Conservation (phyloP, 1,140 invertebrate genomes). For the Drosophila sturtevanti region DNA sequence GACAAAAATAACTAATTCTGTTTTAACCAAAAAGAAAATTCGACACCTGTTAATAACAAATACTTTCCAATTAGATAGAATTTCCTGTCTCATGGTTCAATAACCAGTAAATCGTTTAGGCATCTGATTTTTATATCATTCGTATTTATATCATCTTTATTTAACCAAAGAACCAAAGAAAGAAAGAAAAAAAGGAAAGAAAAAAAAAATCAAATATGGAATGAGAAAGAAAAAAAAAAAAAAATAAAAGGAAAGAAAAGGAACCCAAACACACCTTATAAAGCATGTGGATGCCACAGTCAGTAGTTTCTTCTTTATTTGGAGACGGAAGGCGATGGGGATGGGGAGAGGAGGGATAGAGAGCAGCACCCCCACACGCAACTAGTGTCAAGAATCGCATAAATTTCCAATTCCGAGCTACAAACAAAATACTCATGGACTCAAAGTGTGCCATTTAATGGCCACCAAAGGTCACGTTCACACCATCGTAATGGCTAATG, state of each 20-base stretch:
- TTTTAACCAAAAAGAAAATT: too few species aligned
- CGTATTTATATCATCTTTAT: slow-evolving; percentile 6
- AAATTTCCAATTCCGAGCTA: slow-evolving; percentile 73
- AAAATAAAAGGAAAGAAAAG: too few species aligned
- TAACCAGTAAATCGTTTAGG: slow-evolving; percentile 4
- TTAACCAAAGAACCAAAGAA: not conserved
- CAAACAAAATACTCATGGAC: slow-evolving; percentile 55
- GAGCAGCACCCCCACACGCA: slow-evolving; percentile 38
- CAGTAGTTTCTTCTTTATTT: not conserved
- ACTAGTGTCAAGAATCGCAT: slow-evolving; percentile 80
- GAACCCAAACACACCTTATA: not conserved
- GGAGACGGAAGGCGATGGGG: not conserved
- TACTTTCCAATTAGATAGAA: not conserved
- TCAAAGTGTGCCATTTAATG: slow-evolving; percentile 79
- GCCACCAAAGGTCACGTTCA: slow-evolving; percentile 78
- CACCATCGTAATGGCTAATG: slow-evolving; percentile 75
- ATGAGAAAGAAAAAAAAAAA: too few species aligned
- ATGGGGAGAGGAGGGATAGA: too few species aligned
- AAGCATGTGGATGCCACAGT: not conserved
- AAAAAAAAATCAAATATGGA: too few species aligned
- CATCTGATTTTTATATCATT: not conserved
- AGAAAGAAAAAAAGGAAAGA: too few species aligned
- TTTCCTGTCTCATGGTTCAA: not conserved
- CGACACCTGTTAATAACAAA: too few species aligned
- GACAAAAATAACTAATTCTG: too few species aligned